Conservation (phyloP, 2,113 vertebrate genomes). For the Mustelus asterias region DNA sequence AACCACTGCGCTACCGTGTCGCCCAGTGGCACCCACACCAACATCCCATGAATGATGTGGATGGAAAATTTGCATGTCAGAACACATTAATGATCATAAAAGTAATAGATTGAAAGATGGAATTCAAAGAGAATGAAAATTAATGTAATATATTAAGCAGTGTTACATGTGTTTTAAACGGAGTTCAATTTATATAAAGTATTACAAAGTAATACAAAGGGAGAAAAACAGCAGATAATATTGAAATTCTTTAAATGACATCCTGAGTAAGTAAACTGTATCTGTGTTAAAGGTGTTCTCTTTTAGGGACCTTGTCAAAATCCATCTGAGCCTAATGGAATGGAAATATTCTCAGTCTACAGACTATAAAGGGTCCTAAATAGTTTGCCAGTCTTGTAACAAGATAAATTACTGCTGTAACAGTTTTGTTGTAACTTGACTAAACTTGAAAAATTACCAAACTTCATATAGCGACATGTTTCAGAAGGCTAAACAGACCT, state of each 20-base stretch:
- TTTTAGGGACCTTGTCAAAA: neutral
- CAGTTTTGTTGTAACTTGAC: neutral
- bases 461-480: neutral
- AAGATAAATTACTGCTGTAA: neutral
- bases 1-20: no score
- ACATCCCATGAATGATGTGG: no score
- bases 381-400: neutral
- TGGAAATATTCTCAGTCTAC: neutral
- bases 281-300: neutral
- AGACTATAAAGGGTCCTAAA: neutral
- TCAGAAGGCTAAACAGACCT: neutral
- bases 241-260: neutral
- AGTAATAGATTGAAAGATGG: neutral
- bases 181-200: no score
- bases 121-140: neutral
- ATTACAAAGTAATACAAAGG: neutral
- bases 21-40: no score
- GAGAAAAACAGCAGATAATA: neutral
- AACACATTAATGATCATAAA: neutral
- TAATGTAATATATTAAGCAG: neutral
- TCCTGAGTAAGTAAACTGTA: neutral
- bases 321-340: neutral
- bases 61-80: neutral
- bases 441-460: neutral
- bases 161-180: neutral